These are phyloP conservation scores for Hydropotes inermis DNA, from an alignment of 2,113 vertebrate species.

Conservation along the genomic window DNA sequence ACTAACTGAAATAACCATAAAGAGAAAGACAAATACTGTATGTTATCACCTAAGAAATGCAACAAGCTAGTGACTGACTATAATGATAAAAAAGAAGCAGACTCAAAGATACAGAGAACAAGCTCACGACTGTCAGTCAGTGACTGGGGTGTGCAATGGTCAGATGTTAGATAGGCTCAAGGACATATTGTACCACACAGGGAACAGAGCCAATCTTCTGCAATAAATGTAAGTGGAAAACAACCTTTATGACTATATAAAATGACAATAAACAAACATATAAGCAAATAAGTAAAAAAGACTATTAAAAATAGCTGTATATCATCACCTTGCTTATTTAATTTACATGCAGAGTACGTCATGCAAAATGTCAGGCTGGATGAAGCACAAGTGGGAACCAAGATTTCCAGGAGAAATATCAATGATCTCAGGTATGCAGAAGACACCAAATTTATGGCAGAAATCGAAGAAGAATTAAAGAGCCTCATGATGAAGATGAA, in stretches of 20 bases:
- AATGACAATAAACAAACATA: not conserved
- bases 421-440: not conserved
- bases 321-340: not conserved
- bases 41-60: not conserved
- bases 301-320: not conserved
- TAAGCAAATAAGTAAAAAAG: not conserved
- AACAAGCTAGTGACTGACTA: not conserved
- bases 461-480: not conserved
- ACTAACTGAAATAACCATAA: not conserved
- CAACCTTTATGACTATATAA: not conserved
- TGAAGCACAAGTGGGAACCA: not conserved
- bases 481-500: not conserved
- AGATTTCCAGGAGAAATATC: not conserved
- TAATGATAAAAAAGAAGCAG: not conserved
- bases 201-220: not conserved
- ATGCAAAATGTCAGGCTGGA: not conserved
- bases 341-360: not conserved
- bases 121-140: not conserved
- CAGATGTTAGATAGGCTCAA: not conserved
- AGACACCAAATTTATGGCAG: not conserved
- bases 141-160: fast-evolving
- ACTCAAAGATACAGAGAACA: not conserved
- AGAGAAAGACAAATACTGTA: not conserved
- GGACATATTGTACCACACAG: not conserved
- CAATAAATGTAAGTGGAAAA: not conserved